These are phyloP conservation scores for Melanotaenia boesemani DNA, from an alignment of 2,797 vertebrate genomes.

Conservation along the genomic window DNA sequence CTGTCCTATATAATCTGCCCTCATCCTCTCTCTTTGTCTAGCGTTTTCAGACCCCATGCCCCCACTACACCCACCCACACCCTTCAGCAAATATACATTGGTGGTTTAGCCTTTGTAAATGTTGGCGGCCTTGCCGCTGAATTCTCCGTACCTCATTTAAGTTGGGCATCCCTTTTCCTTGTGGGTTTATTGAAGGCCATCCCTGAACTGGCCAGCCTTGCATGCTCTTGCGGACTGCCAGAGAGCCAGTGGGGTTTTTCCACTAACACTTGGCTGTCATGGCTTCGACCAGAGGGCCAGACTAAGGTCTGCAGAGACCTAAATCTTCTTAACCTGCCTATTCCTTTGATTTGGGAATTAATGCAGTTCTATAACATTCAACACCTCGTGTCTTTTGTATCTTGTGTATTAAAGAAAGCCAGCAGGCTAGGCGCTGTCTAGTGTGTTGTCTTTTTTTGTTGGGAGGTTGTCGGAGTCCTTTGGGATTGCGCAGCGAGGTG, in stretches of 20 bases:
- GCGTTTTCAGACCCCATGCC: slow-evolving; percentile 45
- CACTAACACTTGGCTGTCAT: slow-evolving; percentile 71
- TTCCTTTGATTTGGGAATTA: slow-evolving; percentile 59
- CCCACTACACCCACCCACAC: slow-evolving; percentile 30
- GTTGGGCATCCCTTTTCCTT: slow-evolving; percentile 71
- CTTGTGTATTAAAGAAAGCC: slow-evolving; percentile 36
- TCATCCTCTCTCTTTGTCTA: slow-evolving; percentile 66
- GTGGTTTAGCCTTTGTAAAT: slow-evolving; percentile 69
- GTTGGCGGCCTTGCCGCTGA: slow-evolving; percentile 71
- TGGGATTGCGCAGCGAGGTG: slow-evolving; percentile 68
- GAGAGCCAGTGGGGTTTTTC: slow-evolving; percentile 73
- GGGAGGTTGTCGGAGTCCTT: slow-evolving; percentile 49
- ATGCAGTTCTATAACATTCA: slow-evolving; percentile 41
- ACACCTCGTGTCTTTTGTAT: slow-evolving; percentile 36
- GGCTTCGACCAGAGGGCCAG: slow-evolving; percentile 58
- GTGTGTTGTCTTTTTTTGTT: slow-evolving; percentile 36
- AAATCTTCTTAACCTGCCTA: slow-evolving; percentile 60
- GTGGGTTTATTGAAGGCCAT: slow-evolving; percentile 74
- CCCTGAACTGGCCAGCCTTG: slow-evolving; percentile 55
- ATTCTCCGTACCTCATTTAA: slow-evolving; percentile 70
- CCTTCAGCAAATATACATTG: slow-evolving; percentile 78
- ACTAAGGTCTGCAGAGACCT: slow-evolving; percentile 52
- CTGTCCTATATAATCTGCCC: slow-evolving; percentile 46
- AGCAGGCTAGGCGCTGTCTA: slow-evolving; percentile 28
- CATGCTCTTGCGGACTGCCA: slow-evolving; percentile 54